Percentiles rank a stretch among this genome's conserved stretches.
Conservation (phyloP, 2,888 invertebrate species). For the Leptinotarsa haldemani region DNA sequence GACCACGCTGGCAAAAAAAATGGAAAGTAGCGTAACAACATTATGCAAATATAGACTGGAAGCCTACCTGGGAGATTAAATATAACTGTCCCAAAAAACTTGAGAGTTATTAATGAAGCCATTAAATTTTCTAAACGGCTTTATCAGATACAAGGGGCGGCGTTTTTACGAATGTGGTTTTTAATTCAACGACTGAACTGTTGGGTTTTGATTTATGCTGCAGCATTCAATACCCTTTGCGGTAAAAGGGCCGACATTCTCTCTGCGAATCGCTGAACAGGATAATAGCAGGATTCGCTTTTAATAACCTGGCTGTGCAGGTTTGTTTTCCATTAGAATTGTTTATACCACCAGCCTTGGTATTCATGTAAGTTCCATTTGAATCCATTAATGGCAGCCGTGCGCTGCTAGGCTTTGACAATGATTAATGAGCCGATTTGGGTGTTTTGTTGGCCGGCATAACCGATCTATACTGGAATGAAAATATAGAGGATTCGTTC, state of each 20-base stretch:
- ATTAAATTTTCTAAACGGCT: slow-evolving; percentile 60
- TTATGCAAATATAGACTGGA: slow-evolving; percentile 54
- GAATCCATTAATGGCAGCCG: slow-evolving; percentile 55
- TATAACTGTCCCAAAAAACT: slow-evolving; percentile 50
- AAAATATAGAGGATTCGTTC: slow-evolving; percentile 28
- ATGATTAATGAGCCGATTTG: slow-evolving; percentile 60
- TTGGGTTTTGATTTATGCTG: slow-evolving; percentile 56
- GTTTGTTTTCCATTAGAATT: slow-evolving; percentile 61
- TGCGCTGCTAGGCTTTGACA: slow-evolving; percentile 57
- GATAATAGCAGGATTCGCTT: slow-evolving; percentile 53
- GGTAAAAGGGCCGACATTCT: slow-evolving; percentile 49
- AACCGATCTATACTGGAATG: slow-evolving; percentile 38
- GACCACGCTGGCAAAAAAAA: slow-evolving; percentile 35
- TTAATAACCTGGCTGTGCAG: slow-evolving; percentile 55
- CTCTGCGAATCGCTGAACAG: slow-evolving; percentile 47
- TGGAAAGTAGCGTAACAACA: slow-evolving; percentile 49
- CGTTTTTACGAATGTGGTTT: slow-evolving; percentile 57
- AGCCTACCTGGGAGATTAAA: slow-evolving; percentile 56
- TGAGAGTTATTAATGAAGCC: slow-evolving; percentile 60
- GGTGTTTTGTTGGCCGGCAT: slow-evolving; percentile 56
- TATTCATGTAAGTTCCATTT: slow-evolving; percentile 62
- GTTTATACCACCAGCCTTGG: slow-evolving; percentile 60
- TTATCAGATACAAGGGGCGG: slow-evolving; percentile 58
- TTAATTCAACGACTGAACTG: slow-evolving; percentile 57
- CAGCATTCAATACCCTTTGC: slow-evolving; percentile 54